These are phyloP conservation scores for Apus apus DNA, from an alignment of 2,113 vertebrate species.

Conservation along the genomic window DNA sequence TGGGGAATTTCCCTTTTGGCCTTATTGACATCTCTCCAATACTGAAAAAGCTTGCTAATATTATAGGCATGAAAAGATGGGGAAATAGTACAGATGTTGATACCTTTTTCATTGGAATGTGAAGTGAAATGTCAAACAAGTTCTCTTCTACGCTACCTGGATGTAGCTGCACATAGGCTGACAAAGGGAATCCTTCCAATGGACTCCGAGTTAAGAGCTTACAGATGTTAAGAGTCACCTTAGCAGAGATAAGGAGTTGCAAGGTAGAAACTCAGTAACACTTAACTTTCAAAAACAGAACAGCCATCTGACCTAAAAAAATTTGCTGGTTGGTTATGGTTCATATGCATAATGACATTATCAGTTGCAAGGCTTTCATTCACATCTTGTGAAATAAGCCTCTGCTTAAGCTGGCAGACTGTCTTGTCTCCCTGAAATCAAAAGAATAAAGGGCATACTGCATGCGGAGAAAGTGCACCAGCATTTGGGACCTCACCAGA, in stretches of 20 bases:
- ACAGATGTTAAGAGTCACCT: neutral
- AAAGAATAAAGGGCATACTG: neutral
- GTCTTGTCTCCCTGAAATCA: neutral
- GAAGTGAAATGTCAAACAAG: neutral
- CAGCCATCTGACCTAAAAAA: neutral
- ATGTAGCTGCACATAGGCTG: neutral
- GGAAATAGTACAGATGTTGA: neutral
- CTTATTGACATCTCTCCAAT: neutral
- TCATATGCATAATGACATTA: neutral
- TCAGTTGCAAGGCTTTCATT: neutral
- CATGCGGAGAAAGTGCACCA: fast-evolving
- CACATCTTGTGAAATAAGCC: neutral
- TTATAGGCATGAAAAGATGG: neutral
- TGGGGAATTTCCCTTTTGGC: neutral
- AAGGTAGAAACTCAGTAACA: neutral
- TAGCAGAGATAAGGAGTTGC: neutral
- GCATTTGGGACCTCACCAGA: neutral
- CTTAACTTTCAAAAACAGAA: neutral
- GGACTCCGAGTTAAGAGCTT: neutral
- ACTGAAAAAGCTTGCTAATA: neutral
- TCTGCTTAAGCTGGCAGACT: neutral
- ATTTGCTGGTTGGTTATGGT: neutral
- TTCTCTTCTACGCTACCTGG: neutral
- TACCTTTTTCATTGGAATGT: neutral
- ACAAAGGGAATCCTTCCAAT: neutral